Base-by-base conservation (phyloP, 2,113 vertebrate species). In the Chaetura pelagica region DNA sequence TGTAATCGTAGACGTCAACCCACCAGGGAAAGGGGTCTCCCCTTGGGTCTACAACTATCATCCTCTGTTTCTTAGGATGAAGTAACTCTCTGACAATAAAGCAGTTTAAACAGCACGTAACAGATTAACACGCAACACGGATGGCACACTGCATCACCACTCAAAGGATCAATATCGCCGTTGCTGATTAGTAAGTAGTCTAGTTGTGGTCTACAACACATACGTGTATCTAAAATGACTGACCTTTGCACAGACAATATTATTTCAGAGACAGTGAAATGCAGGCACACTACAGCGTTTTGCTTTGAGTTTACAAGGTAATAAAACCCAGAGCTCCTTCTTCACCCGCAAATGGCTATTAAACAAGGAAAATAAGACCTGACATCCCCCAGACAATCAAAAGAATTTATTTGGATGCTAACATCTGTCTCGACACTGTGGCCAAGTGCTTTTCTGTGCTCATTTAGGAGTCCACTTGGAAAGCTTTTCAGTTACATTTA, bases 341-440 rank as follows among this genome's bases (percentile, higher is more conserved):
- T 95, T 94, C 87, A 90, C 66, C 97, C 38, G 42, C 95, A 98
- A 98, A 97, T 57, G 84, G 86, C 95, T 95, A 96, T 95, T 97
- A 96, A 98, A 96, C 86, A 97, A 94, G 94, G 85, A 91, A 96
- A 95, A 97, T 95, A 97, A 97, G 97, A 97, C 79, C 92, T 93
- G 83, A 92, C 87, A 84, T 49, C 76, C 95, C 95, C 92, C 71
- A 38, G 95, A 96, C 83, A 94, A 97, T 96, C 92, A 96, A 93
- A 98, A 93, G 93, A 95, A 97, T 98, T 97, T 95, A 96, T 98
- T 96, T 94, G 88, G 84, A 95, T 94, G 88, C 67, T 74, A 97
- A 97, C 97, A 98, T 97, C 97, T 95, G 96, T 73, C 93, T 94
- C 67, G 20, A 97, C 69, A 92, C 94, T 66, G 94, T 48, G 72